Evolutionary conservation across 2,888 invertebrate species (phyloP).

Genomic region (Bombylius major): DNA sequence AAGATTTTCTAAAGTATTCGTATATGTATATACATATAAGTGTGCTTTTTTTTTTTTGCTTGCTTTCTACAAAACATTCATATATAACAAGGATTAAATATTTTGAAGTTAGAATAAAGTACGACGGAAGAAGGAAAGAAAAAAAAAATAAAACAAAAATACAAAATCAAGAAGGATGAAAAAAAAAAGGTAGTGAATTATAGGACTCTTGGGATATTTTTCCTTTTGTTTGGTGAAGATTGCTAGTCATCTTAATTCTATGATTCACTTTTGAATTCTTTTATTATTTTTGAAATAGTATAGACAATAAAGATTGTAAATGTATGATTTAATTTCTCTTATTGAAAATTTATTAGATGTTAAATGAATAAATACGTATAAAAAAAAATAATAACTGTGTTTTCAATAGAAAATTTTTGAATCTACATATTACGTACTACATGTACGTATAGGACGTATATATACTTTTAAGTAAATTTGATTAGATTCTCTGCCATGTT

Average conservation of each 20-base stretch:
- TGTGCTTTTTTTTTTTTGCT: too few species aligned
- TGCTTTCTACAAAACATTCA: not conserved
- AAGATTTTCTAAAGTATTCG: too few species aligned
- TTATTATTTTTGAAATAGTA: not conserved
- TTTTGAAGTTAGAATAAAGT: too few species aligned
- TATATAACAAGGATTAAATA: not conserved
- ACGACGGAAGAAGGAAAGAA: not conserved
- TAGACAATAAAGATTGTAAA: not conserved
- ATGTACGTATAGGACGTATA: too few species aligned
- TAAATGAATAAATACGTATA: not conserved
- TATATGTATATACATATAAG: not conserved
- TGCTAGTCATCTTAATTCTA: not conserved
- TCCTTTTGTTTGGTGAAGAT: not conserved
- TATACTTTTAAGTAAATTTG: too few species aligned
- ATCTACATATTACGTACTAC: too few species aligned
- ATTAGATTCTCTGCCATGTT: too few species aligned
- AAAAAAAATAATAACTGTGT: too few species aligned
- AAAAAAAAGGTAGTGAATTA: slow-evolving; percentile 4
- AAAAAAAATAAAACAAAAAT: not conserved
- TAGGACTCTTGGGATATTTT: slow-evolving; percentile 1
- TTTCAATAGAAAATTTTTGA: too few species aligned
- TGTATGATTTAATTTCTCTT: not conserved
- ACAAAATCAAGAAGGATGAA: too few species aligned
- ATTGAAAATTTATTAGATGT: not conserved
- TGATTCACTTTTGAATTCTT: not conserved